phyloP scores from a whole-genome alignment of 2,888 invertebrate genomes.

The Andrena hattorfiana region DNA sequence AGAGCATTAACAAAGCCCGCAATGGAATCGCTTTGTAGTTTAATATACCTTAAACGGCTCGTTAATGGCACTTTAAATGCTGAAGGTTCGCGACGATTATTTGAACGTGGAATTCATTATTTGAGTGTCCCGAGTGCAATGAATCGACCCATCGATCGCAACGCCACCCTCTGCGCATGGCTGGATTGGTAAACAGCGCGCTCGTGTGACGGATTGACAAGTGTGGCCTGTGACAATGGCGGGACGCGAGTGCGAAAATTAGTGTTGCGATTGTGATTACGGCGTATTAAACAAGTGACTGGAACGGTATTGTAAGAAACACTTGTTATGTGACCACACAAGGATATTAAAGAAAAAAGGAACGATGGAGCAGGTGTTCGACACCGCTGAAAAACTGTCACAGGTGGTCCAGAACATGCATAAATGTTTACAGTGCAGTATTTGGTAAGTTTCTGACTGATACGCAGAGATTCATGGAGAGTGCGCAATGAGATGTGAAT shows the following conservation, averaged over 20 bases:
- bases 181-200: not conserved
- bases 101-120: not conserved
- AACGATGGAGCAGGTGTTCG: constrained; percentile 15
- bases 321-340: not conserved
- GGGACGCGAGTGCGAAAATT: not conserved
- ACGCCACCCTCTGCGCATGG: constrained; percentile 4
- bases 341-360: not conserved
- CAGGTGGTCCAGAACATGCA: constrained; percentile 45
- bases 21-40: too few species aligned
- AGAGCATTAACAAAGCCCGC: too few species aligned
- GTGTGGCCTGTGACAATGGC: not conserved
- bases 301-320: not conserved
- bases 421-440: constrained; percentile 64
- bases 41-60: too few species aligned
- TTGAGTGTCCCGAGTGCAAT: not conserved
- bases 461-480: not conserved
- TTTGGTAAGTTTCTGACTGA: constrained; percentile 67
- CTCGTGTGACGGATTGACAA: not conserved
- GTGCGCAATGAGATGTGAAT: not conserved
- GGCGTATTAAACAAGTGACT: not conserved
- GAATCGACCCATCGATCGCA: constrained; percentile 19
- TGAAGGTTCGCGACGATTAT: not conserved
- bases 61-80: not conserved
- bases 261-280: not conserved
- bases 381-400: constrained; percentile 17